Percentiles rank a stretch among this genome's conserved stretches.
Conservation (phyloP, 1,140 invertebrate species). For the Eulimnadia texana region DNA sequence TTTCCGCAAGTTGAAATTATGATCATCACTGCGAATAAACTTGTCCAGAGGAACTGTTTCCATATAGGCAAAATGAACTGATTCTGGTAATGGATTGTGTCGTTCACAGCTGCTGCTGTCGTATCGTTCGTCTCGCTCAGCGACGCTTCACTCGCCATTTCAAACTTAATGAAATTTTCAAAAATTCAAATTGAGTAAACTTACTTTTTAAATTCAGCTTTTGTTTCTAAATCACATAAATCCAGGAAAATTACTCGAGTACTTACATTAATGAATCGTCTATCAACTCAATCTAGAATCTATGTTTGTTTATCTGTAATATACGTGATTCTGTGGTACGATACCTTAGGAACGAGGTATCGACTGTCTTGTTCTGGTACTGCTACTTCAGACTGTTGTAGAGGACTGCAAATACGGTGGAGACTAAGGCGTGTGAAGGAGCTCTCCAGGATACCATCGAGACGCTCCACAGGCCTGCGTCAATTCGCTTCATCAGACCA, state of each 20-base stretch:
- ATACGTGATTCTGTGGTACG: too few relatives aligned
- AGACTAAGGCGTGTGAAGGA: too few relatives aligned
- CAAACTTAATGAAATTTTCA: too few relatives aligned
- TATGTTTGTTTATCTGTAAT: neutral
- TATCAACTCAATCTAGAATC: neutral
- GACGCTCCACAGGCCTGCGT: too few relatives aligned
- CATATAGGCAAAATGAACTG: slow-evolving; percentile 65
- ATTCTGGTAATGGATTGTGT: slow-evolving; percentile 6
- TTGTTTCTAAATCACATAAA: neutral
- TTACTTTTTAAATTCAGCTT: neutral
- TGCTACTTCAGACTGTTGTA: too few relatives aligned
- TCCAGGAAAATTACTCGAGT: neutral
- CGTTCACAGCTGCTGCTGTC: neutral
- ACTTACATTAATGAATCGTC: neutral
- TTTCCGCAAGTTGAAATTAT: slow-evolving; percentile 83
- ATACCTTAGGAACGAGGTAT: too few relatives aligned
- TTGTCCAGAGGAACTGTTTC: slow-evolving; percentile 69
- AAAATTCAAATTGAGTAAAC: neutral
- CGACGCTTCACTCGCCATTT: neutral
- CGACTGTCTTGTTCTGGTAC: too few relatives aligned
- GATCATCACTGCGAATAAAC: slow-evolving; percentile 73
- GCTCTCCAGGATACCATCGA: too few relatives aligned
- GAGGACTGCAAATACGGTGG: too few relatives aligned
- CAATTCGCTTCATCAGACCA: too few relatives aligned
- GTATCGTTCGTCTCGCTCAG: neutral